A percentile compares a stretch with the other conserved stretches of the same genome.
These are phyloP conservation scores for Spilosoma lubricipeda DNA, from an alignment of 2,888 invertebrate genomes.

Conservation along the genomic window DNA sequence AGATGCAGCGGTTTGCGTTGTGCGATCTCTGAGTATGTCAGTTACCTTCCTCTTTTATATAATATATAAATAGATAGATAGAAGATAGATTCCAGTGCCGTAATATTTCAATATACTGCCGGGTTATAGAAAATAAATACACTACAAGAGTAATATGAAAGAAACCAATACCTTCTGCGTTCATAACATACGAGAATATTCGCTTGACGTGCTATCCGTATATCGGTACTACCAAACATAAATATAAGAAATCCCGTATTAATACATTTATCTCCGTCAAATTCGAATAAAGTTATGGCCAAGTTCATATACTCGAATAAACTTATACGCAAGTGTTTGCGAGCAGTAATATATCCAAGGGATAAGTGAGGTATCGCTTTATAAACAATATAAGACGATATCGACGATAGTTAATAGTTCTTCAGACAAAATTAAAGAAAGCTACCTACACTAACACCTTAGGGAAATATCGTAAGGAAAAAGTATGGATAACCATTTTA, in stretches of 20 bases:
- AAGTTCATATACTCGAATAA: constrained; percentile 16
- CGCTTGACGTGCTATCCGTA: constrained; percentile 21
- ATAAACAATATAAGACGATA: background rate
- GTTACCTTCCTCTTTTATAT: too few relatives aligned
- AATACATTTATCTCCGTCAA: constrained; percentile 39
- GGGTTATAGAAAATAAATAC: background rate
- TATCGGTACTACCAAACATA: constrained; percentile 14
- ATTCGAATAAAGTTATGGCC: constrained; percentile 22
- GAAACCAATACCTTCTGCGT: background rate
- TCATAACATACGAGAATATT: background rate
- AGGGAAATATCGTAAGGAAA: background rate
- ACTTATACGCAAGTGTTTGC: constrained; percentile 8
- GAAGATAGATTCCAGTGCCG: too few relatives aligned
- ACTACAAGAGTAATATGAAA: background rate
- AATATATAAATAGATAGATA: too few relatives aligned
- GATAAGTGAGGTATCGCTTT: constrained; percentile 4
- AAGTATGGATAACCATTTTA: too few relatives aligned
- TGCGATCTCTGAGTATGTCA: too few relatives aligned
- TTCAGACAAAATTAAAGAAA: constrained; percentile 2
- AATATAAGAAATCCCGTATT: constrained; percentile 24
- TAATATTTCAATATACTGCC: too few relatives aligned
- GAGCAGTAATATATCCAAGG: constrained; percentile 10
- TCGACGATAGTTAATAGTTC: background rate
- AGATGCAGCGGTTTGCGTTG: too few relatives aligned
- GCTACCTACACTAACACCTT: background rate